Conservation (phyloP, 2,888 invertebrate species). For the Bruchidius siliquastri region DNA sequence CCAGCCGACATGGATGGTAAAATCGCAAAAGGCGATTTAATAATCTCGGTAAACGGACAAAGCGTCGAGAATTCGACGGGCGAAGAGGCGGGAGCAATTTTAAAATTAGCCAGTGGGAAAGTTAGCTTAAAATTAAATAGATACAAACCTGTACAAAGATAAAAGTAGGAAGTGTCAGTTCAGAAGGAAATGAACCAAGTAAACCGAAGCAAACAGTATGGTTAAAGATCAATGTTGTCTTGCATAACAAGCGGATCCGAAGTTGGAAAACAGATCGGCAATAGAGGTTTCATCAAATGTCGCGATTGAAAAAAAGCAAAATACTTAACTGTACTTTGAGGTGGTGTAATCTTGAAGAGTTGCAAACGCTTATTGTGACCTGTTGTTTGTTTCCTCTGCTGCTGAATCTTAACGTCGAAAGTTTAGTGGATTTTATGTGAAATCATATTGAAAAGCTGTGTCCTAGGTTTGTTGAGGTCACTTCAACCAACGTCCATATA, state of each 20-base stretch:
- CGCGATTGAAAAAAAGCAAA: too few species aligned
- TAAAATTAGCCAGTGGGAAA: constrained; percentile 83
- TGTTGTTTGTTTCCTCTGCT: too few species aligned
- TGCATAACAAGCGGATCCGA: neutral
- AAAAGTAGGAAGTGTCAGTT: constrained; percentile 15
- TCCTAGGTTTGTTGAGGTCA: too few species aligned
- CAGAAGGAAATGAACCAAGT: neutral
- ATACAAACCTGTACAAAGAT: constrained; percentile 62
- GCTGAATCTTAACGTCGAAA: too few species aligned
- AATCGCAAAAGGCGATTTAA: constrained; percentile 86
- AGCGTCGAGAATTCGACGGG: constrained; percentile 71
- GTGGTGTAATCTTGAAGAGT: too few species aligned
- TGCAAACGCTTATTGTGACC: too few species aligned
- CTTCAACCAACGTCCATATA: too few species aligned
- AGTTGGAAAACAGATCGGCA: neutral
- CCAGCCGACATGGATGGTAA: constrained; percentile 83
- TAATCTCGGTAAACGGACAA: constrained; percentile 84
- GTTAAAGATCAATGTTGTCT: neutral
- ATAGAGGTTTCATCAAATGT: too few species aligned
- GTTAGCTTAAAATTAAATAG: constrained; percentile 80
- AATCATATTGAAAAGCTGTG: too few species aligned
- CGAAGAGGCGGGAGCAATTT: constrained; percentile 81
- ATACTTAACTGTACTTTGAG: too few species aligned
- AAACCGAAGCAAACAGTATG: neutral
- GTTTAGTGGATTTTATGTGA: too few species aligned